These are phyloP conservation scores for Agrochola macilenta DNA, from an alignment of 2,888 invertebrate genomes.

Conservation along the genomic window DNA sequence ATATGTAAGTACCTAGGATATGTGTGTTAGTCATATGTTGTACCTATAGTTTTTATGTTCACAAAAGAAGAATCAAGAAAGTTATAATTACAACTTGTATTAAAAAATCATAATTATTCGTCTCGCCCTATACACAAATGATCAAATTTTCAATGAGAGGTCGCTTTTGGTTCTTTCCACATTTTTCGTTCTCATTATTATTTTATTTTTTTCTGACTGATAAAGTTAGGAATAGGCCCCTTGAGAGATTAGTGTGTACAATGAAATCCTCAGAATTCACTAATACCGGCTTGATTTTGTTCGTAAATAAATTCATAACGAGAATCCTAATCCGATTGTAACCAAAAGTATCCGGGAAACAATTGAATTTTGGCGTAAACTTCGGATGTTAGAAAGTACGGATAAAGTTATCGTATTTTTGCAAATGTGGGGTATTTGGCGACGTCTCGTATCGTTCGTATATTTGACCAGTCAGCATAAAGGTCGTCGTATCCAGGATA, in stretches of 20 bases:
- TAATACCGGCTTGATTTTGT: conserved; percentile 36
- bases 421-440: conserved; percentile 57
- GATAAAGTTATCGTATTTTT: conserved; percentile 48
- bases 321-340: conserved; percentile 41
- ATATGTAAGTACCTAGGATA: not conserved
- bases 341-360: conserved; percentile 39
- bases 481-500: conserved; percentile 23
- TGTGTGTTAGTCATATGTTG: not conserved
- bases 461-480: conserved; percentile 50
- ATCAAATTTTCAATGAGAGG: conserved; percentile 4
- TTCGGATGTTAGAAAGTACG: conserved; percentile 29
- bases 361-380: conserved; percentile 46
- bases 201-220: conserved; percentile 28
- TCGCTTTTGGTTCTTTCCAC: conserved; percentile 3
- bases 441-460: conserved; percentile 37
- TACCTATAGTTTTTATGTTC: not conserved
- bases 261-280: conserved; percentile 27
- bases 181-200: conserved; percentile 20
- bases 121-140: not conserved
- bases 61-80: not conserved
- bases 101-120: not conserved
- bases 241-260: conserved; percentile 44
- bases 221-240: conserved; percentile 29
- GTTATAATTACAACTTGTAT: not conserved
- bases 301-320: conserved; percentile 43